These are phyloP conservation scores for Austrofundulus limnaeus DNA, from an alignment of 2,113 vertebrate genomes.

Conservation along the genomic window DNA sequence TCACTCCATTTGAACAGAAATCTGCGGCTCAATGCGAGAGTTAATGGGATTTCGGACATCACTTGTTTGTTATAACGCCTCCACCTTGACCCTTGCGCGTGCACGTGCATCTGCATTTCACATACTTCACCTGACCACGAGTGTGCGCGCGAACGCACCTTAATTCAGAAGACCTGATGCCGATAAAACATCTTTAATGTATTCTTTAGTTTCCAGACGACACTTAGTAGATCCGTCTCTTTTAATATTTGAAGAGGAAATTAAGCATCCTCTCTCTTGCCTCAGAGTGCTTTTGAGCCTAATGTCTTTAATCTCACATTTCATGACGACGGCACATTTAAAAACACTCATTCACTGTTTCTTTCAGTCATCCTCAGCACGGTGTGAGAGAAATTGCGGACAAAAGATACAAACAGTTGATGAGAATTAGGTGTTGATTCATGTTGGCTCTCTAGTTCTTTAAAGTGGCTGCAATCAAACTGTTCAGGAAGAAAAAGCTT, in stretches of 20 bases:
- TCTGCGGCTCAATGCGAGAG: constrained; percentile 70
- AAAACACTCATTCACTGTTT: constrained; percentile 51
- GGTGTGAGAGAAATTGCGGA: constrained; percentile 1
- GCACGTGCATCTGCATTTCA: constrained; percentile 25
- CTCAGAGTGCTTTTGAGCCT: constrained; percentile 70
- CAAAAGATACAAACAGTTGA: not conserved
- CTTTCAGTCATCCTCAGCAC: constrained; percentile 23
- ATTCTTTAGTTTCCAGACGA: constrained; percentile 77
- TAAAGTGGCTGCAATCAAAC: constrained; percentile 53
- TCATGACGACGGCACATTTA: constrained; percentile 58
- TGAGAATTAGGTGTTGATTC: constrained; percentile 31
- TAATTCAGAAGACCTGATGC: constrained; percentile 41
- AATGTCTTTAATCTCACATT: constrained; percentile 80
- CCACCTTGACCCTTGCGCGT: constrained; percentile 63
- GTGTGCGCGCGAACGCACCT: constrained; percentile 8
- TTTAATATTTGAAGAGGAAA: constrained; percentile 77
- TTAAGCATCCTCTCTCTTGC: constrained; percentile 65
- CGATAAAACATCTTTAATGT: constrained; percentile 74
- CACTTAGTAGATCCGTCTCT: constrained; percentile 64
- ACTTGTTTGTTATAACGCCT: constrained; percentile 67
- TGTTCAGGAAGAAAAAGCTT: constrained; percentile 18
- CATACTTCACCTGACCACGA: constrained; percentile 12
- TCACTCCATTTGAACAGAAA: constrained; percentile 75
- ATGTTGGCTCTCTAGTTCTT: constrained; percentile 30
- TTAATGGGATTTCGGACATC: constrained; percentile 75